A percentile compares a stretch with the other conserved stretches of the same genome.
These are phyloP conservation scores for Monoplex corrugatus DNA, from an alignment of 2,888 invertebrate genomes.

Conservation along the genomic window DNA sequence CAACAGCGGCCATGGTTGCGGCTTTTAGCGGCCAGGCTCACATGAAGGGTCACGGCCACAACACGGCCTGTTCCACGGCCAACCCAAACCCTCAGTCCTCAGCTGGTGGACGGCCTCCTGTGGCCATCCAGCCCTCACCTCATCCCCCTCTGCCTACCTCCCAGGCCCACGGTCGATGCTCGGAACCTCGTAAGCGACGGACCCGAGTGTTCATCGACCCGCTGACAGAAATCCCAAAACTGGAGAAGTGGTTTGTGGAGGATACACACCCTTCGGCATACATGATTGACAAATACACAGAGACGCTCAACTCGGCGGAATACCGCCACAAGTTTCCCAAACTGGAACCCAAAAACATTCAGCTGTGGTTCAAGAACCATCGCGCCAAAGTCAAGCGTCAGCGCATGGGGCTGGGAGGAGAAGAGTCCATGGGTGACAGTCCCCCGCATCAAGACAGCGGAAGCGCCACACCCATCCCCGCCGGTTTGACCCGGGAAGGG, in stretches of 20 bases:
- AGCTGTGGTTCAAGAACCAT: constrained; percentile 99
- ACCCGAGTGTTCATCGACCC: constrained; percentile 99
- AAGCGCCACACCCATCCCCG: constrained; percentile 37
- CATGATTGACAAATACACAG: constrained; percentile 98
- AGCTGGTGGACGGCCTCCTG: constrained; percentile 53
- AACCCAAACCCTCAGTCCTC: constrained; percentile 47
- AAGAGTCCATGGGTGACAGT: constrained; percentile 39
- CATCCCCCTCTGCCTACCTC: constrained; percentile 49
- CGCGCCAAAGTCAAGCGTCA: constrained; percentile 98
- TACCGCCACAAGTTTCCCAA: constrained; percentile 99
- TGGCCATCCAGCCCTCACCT: constrained; percentile 56
- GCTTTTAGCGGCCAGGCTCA: constrained; percentile 43
- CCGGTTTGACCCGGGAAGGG: constrained; percentile 13
- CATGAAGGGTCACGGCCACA: constrained; percentile 34
- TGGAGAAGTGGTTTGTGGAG: constrained; percentile 93
- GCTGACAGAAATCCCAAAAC: constrained; percentile 92
- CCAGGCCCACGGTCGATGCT: constrained; percentile 2
- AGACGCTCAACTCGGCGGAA: constrained; percentile 97
- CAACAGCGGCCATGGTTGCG: constrained; percentile 47
- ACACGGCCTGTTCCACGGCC: constrained; percentile 52
- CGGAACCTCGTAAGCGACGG: constrained; percentile 87
- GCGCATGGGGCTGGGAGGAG: constrained; percentile 66
- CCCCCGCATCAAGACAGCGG: background rate
- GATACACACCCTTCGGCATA: constrained; percentile 99
- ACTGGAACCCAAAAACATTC: constrained; percentile 99